Evolutionary conservation across 2,888 invertebrate genomes (phyloP).

Genomic region (Biston betularia): DNA sequence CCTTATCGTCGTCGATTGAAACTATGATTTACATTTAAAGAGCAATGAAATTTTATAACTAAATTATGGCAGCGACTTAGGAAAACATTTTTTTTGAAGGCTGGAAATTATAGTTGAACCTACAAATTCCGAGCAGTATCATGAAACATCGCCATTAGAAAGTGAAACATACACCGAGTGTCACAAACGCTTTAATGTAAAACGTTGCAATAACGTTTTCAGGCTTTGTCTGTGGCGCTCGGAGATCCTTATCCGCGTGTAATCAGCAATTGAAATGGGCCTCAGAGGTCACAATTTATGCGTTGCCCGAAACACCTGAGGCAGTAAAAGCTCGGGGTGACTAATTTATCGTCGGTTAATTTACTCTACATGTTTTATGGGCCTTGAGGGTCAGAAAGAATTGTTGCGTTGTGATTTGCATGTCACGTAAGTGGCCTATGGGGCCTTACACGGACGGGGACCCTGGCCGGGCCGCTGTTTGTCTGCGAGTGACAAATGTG

Average conservation of each 20-base stretch:
- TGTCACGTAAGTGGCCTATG: constrained; percentile 66
- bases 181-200: constrained; percentile 7
- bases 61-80: too few relatives aligned
- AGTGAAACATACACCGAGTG: not conserved
- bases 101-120: too few relatives aligned
- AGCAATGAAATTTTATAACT: too few relatives aligned
- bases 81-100: too few relatives aligned
- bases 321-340: constrained; percentile 58
- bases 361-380: constrained; percentile 66
- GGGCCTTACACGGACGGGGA: constrained; percentile 45
- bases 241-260: constrained; percentile 32
- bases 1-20: too few relatives aligned
- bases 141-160: constrained; percentile 1
- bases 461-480: constrained; percentile 36
- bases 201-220: constrained; percentile 3
- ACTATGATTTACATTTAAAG: too few relatives aligned
- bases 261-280: constrained; percentile 62
- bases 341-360: constrained; percentile 76
- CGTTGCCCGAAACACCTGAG: constrained; percentile 62
- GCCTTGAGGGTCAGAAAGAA: constrained; percentile 66
- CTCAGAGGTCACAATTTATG: constrained; percentile 65
- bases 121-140: too few relatives aligned
- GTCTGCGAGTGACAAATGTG: constrained; percentile 37
- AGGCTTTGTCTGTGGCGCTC: constrained; percentile 25
- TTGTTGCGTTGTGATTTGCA: constrained; percentile 77